These are phyloP conservation scores for Subanguina moxae DNA, from an alignment of 1,140 invertebrate genomes.

Conservation along the genomic window DNA sequence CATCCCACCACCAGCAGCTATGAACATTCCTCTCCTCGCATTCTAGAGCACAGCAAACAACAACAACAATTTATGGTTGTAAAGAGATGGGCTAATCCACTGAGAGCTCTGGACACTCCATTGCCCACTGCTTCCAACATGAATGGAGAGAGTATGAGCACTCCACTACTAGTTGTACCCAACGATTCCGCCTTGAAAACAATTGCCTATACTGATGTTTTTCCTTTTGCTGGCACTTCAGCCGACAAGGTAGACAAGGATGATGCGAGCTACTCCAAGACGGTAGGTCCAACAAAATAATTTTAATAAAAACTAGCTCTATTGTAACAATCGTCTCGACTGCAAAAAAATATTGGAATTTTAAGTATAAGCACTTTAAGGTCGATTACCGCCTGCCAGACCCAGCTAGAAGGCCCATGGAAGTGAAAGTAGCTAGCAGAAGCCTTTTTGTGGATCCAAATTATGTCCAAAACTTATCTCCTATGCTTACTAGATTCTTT, in stretches of 20 bases:
- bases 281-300: background rate
- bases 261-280: background rate
- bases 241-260: background rate
- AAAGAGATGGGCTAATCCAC: background rate
- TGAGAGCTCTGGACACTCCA: constrained; percentile 2
- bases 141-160: background rate
- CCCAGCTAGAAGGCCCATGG: constrained; percentile 16
- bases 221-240: background rate
- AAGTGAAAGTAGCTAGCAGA: constrained; percentile 22
- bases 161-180: background rate
- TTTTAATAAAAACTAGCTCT: background rate
- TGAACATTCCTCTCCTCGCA: too few relatives aligned
- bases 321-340: background rate
- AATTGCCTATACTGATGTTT: background rate
- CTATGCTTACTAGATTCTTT: constrained; percentile 20
- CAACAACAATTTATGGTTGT: background rate
- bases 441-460: constrained; percentile 23
- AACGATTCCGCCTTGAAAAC: background rate
- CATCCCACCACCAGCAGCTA: too few relatives aligned
- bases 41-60: too few relatives aligned
- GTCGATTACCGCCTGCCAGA: constrained; percentile 30
- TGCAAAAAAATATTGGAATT: too few relatives aligned
- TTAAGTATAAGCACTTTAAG: constrained; percentile 8
- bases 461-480: constrained; percentile 15
- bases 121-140: background rate